phyloP scores from a whole-genome alignment of 2,113 vertebrate species.

The Nothobranchius furzeri region DNA sequence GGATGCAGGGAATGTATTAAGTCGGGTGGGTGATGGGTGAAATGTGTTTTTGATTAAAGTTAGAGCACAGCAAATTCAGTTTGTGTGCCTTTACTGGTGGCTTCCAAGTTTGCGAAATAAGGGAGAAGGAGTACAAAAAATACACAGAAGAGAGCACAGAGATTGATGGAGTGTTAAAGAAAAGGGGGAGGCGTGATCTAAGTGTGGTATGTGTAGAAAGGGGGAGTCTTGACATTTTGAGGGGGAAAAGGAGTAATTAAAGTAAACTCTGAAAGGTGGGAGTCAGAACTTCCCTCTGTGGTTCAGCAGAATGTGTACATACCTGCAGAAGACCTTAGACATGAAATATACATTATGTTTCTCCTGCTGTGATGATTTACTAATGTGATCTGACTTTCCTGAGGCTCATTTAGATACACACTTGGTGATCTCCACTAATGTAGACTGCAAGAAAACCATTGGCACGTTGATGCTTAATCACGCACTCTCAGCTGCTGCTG shows the following conservation, averaged over 20 bases:
- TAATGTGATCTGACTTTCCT: conserved; percentile 59
- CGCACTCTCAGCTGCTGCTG: conserved; percentile 62
- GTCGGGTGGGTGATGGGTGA: conserved; percentile 35
- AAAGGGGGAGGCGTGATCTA: conserved; percentile 69
- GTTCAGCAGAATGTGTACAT: conserved; percentile 20
- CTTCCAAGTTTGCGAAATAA: conserved; percentile 70
- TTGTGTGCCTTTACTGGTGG: conserved; percentile 64
- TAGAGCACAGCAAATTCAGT: conserved; percentile 68
- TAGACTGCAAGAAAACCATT: conserved; percentile 60
- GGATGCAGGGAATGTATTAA: conserved; percentile 43
- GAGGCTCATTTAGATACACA: conserved; percentile 59
- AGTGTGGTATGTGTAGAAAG: conserved; percentile 66
- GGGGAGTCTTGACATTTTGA: conserved; percentile 63
- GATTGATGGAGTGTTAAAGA: conserved; percentile 64
- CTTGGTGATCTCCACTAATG: conserved; percentile 65
- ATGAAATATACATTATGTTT: too few relatives aligned
- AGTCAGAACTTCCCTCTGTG: conserved; percentile 50
- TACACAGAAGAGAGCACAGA: conserved; percentile 47
- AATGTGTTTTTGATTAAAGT: conserved; percentile 81
- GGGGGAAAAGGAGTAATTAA: conserved; percentile 74
- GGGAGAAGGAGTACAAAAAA: conserved; percentile 49
- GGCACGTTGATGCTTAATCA: conserved; percentile 61
- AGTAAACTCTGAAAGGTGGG: conserved; percentile 73
- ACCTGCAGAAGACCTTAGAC: too few relatives aligned
- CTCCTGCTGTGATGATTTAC: neutral